Percentiles rank a stretch among this genome's conserved stretches.
Evolutionary conservation across 2,113 vertebrate species (phyloP).

Genomic region (Microcebus ravelobensis): DNA sequence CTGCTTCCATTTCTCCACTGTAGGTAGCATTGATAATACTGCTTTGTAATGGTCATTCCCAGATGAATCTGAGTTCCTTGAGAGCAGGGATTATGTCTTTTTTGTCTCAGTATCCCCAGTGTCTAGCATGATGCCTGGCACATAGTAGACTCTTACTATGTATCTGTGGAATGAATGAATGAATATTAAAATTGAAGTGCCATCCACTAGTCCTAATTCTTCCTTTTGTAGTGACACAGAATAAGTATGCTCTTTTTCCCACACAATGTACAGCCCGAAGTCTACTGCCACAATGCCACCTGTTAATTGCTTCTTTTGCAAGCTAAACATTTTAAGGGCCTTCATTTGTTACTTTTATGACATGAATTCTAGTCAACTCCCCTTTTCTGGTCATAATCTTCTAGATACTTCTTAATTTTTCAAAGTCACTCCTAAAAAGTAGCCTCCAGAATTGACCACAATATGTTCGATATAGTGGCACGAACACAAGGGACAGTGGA

Average conservation of each 20-base stretch:
- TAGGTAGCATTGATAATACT: not conserved
- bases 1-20: not conserved
- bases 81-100: not conserved
- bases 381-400: not conserved
- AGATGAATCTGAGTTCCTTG: not conserved
- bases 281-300: not conserved
- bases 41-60: not conserved
- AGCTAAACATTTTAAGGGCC: not conserved
- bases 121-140: not conserved
- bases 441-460: not conserved
- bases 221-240: not conserved
- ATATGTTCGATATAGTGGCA: not conserved
- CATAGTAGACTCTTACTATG: not conserved
- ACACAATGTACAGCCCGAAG: not conserved
- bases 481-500: not conserved
- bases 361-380: not conserved
- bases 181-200: not conserved
- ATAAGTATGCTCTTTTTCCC: not conserved
- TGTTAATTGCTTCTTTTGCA: not conserved
- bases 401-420: constrained; percentile 10
- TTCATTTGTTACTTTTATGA: constrained; percentile 25
- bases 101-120: not conserved
- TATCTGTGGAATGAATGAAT: constrained; percentile 5
- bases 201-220: not conserved
- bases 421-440: constrained; percentile 5